Evolutionary conservation across 2,797 vertebrate species (phyloP), one percentile per base, ranked within the genome.

Genomic region (Dallia pectoralis): DNA sequence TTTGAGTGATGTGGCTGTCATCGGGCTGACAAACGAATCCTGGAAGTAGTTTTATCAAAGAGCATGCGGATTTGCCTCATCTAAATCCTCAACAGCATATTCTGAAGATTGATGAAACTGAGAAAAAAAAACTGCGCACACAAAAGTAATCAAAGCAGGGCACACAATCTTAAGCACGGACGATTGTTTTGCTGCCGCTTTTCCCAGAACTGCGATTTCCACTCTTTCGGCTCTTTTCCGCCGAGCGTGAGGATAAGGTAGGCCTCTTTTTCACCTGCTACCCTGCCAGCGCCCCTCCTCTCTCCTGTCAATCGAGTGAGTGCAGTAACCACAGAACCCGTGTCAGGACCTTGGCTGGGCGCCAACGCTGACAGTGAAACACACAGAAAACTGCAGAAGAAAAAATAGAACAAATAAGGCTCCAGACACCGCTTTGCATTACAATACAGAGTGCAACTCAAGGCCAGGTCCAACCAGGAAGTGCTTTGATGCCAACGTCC

Each of bases 321-420:
- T 56, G 69, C 48, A 15, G 69, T 59, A 70, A 70, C 30, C 51
- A 59, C 69, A 40, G 30, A 56, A 11, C 7, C 4, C 0, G 51
- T 59, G 69, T 70, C 69, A 70, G 69, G 69, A 70, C 53, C 53
- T 22, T 14, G 53, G n/a, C 53, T 56, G 22, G 16, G 11, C n/a
- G 53, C 53, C 53, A 25, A 22, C 53, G 22, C 22, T 56, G 53
- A 56, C 53, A 25, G 53, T 11, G 53, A 56, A 56, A 56, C 53
- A 56, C 53, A 56, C n/a, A 56, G 53, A 25, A 63, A 63, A 63
- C 61, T 63, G 29, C 61, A 63, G 14, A 56, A 25, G 53, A 30
- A 18, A 63, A 53, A 53, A 18, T 18, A 7, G 1, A 1, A 40
- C 5, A 40, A 40, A 40, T 6, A 44, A 44, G 53, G 53, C 22